Evolutionary conservation across 2,113 vertebrate genomes (phyloP).

Genomic region (Cavia porcellus): DNA sequence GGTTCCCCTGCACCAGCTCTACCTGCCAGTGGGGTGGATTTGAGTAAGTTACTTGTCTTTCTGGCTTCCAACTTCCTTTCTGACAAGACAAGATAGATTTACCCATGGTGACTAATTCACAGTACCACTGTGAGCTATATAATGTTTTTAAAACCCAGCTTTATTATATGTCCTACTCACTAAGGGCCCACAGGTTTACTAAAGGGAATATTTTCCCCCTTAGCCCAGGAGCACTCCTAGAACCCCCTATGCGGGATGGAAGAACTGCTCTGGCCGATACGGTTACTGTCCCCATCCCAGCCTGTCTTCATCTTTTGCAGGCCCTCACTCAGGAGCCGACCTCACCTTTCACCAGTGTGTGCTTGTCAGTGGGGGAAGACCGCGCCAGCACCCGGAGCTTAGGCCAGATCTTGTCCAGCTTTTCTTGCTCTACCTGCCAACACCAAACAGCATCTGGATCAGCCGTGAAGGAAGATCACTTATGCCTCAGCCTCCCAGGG

Average conservation of each 20-base stretch:
- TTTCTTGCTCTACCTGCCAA: constrained; percentile 96
- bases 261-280: not conserved
- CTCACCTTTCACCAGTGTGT: constrained; percentile 98
- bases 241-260: not conserved
- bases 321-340: not conserved
- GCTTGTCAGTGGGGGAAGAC: constrained; percentile 98
- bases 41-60: not conserved
- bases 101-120: not conserved
- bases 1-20: not conserved
- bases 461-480: not conserved
- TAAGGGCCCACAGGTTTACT: not conserved
- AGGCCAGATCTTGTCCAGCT: constrained; percentile 98
- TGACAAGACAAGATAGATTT: not conserved
- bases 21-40: too few relatives aligned
- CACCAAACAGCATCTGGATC: constrained; percentile 24
- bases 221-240: not conserved
- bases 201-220: not conserved
- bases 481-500: not conserved
- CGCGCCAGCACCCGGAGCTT: constrained; percentile 96
- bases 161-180: not conserved
- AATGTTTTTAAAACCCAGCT: not conserved
- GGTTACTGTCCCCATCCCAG: not conserved
- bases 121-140: not conserved
- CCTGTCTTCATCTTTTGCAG: not conserved
- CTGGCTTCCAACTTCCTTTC: not conserved